Evolutionary conservation across 1,140 invertebrate genomes (phyloP).

Genomic region (Harpegnathos saltator): DNA sequence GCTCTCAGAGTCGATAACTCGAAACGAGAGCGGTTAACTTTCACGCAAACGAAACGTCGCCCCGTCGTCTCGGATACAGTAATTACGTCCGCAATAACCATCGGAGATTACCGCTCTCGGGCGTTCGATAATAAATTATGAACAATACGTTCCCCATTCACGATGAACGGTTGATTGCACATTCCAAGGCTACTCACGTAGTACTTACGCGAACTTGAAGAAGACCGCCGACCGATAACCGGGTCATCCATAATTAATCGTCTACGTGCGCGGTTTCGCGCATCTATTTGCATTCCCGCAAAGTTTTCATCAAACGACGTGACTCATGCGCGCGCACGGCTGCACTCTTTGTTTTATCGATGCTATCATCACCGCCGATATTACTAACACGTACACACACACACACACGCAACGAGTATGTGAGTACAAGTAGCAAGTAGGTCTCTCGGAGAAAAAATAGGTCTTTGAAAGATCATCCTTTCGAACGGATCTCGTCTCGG

Average conservation of each 20-base stretch:
- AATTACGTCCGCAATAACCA: not conserved
- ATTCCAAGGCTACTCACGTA: not conserved
- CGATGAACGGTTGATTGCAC: constrained; percentile 8
- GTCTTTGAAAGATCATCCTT: constrained; percentile 32
- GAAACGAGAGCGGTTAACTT: no score
- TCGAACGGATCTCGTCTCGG: not conserved
- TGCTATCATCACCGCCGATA: not conserved
- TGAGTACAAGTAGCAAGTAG: constrained; percentile 4
- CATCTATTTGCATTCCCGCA: constrained; percentile 31
- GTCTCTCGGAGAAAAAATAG: not conserved
- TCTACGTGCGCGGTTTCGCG: not conserved
- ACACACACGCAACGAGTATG: no score
- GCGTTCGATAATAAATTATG: no score
- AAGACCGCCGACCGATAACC: not conserved
- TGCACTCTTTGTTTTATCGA: not conserved
- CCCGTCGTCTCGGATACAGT: not conserved
- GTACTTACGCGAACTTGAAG: constrained; percentile 1
- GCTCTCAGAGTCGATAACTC: no score
- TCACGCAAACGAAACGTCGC: no score
- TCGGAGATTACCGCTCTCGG: constrained; percentile 11
- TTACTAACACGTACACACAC: no score
- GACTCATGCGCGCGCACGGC: not conserved
- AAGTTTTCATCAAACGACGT: not conserved
- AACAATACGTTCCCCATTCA: not conserved
- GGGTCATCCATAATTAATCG: constrained; percentile 43